Percentiles rank a stretch among this genome's conserved stretches.
These are phyloP conservation scores for Amiota minor DNA, from an alignment of 2,888 invertebrate species.

Conservation along the genomic window DNA sequence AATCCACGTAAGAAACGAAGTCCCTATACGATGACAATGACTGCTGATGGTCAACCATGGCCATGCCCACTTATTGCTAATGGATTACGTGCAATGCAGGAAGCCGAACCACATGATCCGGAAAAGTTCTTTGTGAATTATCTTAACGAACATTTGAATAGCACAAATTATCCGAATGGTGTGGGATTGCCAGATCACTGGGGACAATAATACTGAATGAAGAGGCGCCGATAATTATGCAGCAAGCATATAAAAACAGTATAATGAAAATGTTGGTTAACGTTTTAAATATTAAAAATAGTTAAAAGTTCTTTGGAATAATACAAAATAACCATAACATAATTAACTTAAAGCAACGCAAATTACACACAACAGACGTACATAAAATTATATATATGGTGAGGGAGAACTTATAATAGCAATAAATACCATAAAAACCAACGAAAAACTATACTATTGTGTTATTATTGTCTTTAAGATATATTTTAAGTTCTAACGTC, in stretches of 20 bases:
- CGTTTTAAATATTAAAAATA: background rate
- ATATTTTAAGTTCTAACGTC: too few relatives aligned
- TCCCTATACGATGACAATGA: conserved; percentile 48
- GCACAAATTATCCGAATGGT: conserved; percentile 58
- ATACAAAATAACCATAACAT: background rate
- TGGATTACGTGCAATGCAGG: conserved; percentile 41
- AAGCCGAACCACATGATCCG: conserved; percentile 42
- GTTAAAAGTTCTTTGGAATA: background rate
- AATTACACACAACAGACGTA: too few relatives aligned
- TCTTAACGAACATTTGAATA: conserved; percentile 52
- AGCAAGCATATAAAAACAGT: background rate
- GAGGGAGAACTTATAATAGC: too few relatives aligned
- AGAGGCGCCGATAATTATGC: background rate
- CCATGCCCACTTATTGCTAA: conserved; percentile 41
- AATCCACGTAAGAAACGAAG: conserved; percentile 54
- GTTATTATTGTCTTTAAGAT: too few relatives aligned
- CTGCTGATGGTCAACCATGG: conserved; percentile 45
- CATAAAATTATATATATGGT: too few relatives aligned
- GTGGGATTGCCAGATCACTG: conserved; percentile 52
- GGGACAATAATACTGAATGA: conserved; percentile 49
- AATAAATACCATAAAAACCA: too few relatives aligned
- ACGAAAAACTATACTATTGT: too few relatives aligned
- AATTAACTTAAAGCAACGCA: too few relatives aligned
- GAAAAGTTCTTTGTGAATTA: conserved; percentile 55
- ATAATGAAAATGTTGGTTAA: background rate